These are phyloP conservation scores for Drosophila paulistorum DNA, from an alignment of 1,140 invertebrate genomes.

Conservation along the genomic window DNA sequence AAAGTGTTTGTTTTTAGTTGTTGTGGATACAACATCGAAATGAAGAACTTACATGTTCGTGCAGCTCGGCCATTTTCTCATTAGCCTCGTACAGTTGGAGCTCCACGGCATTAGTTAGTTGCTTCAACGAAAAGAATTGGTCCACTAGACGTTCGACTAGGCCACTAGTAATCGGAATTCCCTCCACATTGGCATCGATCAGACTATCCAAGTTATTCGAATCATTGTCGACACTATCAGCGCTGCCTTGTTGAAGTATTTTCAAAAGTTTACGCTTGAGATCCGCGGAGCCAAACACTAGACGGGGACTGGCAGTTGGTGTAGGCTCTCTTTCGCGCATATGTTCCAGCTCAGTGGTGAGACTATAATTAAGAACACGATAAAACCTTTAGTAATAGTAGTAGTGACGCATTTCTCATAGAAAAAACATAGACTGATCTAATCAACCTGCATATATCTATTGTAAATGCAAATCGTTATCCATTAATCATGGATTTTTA, in stretches of 20 bases:
- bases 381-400: no score
- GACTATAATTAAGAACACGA: conserved; percentile 29
- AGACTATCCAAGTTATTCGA: conserved; percentile 72
- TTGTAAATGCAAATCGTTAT: no score
- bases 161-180: conserved; percentile 56
- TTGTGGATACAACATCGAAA: no score
- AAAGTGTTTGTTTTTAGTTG: neutral
- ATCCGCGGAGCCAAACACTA: conserved; percentile 56
- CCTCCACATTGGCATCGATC: conserved; percentile 54
- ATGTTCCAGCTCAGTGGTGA: conserved; percentile 65
- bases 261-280: conserved; percentile 72
- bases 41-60: conserved; percentile 65
- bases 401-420: no score
- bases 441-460: no score
- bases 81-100: conserved; percentile 82
- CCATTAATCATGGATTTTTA: no score
- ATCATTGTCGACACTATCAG: conserved; percentile 44
- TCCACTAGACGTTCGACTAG: conserved; percentile 70
- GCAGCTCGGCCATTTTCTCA: conserved; percentile 79
- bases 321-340: conserved; percentile 63
- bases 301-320: neutral
- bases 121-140: conserved; percentile 73
- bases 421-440: no score
- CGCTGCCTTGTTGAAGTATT: conserved; percentile 67
- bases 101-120: conserved; percentile 70